Evolutionary conservation across 2,888 invertebrate species (phyloP).

Genomic region (Mesodorylaimus sp.): DNA sequence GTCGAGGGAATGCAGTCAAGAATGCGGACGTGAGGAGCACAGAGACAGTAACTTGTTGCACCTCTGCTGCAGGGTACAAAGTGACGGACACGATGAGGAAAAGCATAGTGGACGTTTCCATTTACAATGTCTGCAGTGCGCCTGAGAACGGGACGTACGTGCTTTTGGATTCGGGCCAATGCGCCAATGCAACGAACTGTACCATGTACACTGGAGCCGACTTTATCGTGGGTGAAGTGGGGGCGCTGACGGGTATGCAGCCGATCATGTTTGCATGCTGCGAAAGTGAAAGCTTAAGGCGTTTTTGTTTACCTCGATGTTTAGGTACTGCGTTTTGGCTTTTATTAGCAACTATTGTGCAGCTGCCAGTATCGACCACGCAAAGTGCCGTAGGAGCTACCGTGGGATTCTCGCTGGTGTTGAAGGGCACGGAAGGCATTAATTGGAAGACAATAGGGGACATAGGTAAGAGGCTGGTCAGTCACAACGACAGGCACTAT

Average conservation of each 20-base stretch:
- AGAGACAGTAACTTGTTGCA: background rate
- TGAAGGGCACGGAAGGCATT: constrained; percentile 10
- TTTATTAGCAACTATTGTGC: constrained; percentile 9
- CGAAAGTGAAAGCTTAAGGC: too few species aligned
- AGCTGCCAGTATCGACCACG: constrained; percentile 14
- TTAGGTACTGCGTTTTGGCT: constrained; percentile 5
- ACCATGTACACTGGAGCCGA: constrained; percentile 5
- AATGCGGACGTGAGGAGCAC: background rate
- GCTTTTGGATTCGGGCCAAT: background rate
- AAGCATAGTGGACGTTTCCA: background rate
- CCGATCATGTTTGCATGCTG: too few species aligned
- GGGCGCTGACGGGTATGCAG: constrained; percentile 45
- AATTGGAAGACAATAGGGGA: constrained; percentile 31
- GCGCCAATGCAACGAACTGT: background rate
- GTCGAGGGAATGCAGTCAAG: too few species aligned
- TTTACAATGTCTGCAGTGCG: background rate
- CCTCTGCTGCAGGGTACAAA: constrained; percentile 1
- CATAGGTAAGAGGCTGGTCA: constrained; percentile 36
- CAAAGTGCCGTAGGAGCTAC: constrained; percentile 12
- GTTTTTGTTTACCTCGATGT: background rate
- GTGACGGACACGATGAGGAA: constrained; percentile 2
- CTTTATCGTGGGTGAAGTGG: constrained; percentile 51
- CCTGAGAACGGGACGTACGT: background rate
- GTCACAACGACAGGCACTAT: background rate
- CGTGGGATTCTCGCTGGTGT: constrained; percentile 12